Evolutionary conservation across 2,888 invertebrate species (phyloP), one percentile per base, ranked within the genome.

Genomic region (Halocaridina rubra): DNA sequence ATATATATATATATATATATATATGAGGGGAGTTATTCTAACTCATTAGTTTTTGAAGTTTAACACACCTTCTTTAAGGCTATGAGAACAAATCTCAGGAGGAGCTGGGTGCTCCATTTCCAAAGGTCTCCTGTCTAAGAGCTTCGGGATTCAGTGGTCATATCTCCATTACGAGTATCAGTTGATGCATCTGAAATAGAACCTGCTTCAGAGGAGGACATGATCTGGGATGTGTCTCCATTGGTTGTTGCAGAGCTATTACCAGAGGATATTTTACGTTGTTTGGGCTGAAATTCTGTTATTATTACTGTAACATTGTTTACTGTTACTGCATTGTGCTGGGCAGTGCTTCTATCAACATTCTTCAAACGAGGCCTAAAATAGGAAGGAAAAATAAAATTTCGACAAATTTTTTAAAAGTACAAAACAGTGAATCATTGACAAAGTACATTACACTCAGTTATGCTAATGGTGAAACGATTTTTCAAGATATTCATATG

Each of bases 301-400:
- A 98, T 98, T 89, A 97, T 95, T 87, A 98, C 98, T 74, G 98
- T 98, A 86, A 98, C 97, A 90, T 97, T 97, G 91, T 98, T 98
- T 46, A 98, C 98, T 74, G 98, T 98, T 89, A 98, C 97, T 92
- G 97, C 97, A 91, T 97, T 95, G 84, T 97, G 96, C 91, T 96
- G 96, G 30, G 96, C 98, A 39, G 96, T 96, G 90, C 96, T 97
- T 79, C 98, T 93, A 91, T 98, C 98, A 85, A 98, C 95, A 91
- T 98, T 97, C 92, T 96, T 97, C 90, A 97, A 94, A 88, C 97
- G 93, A 1, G 97, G 96, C 80, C 92, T 92, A 89, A 64, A 90
- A 89, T 32, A 4, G 24, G 29, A 10, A 46, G 29, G n/a, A 30
- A 61, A 27, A 29, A n/a, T 2, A n/a, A n/a, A 16, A 33, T 72